Percentiles rank a stretch among this genome's conserved stretches.
Conservation (phyloP, 2,113 vertebrate genomes). For the Platysternon megacephalum region DNA sequence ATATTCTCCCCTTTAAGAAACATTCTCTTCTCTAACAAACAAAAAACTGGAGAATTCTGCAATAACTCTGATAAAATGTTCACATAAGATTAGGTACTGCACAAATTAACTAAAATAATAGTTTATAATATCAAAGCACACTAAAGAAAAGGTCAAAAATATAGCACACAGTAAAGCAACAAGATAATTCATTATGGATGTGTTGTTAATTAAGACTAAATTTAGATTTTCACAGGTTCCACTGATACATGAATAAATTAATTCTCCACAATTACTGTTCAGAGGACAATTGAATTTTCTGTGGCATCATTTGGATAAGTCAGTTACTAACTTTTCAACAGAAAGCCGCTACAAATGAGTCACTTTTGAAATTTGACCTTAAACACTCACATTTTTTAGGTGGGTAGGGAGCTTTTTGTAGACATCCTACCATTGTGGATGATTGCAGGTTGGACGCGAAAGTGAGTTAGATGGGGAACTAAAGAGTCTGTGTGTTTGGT, state of each 20-base stretch:
- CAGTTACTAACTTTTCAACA: neutral
- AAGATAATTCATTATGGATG: neutral
- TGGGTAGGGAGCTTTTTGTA: neutral
- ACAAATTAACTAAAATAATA: neutral
- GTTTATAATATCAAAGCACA: neutral
- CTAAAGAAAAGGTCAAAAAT: neutral
- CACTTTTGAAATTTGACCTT: neutral
- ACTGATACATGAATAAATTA: neutral
- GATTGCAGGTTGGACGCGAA: neutral
- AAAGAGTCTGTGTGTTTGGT: neutral
- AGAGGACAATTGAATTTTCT: neutral
- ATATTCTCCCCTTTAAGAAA: neutral
- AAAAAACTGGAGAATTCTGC: neutral
- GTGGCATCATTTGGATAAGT: neutral
- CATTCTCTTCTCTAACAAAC: neutral
- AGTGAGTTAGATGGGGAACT: neutral
- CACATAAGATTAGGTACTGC: neutral
- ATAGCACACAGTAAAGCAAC: neutral
- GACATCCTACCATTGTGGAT: neutral
- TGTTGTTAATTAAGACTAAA: neutral
- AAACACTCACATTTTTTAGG: neutral
- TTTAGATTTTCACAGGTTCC: neutral
- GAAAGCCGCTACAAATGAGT: neutral
- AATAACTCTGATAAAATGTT: neutral
- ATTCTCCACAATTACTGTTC: neutral